Evolutionary conservation across 2,888 invertebrate genomes (phyloP).

Genomic region (Coleophora flavipennella): DNA sequence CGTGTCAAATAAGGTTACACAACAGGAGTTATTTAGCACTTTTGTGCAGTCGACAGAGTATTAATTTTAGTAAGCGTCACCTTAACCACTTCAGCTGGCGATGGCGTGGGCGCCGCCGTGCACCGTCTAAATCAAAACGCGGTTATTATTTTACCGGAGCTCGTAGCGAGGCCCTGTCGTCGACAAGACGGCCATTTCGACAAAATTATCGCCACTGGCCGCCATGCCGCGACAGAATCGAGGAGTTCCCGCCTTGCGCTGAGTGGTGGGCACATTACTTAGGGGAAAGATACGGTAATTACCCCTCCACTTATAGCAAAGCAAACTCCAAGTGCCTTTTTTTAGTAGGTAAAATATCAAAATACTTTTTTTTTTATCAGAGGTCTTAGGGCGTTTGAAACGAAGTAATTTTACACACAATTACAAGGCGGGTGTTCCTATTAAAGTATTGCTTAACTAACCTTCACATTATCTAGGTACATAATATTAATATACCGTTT

Average conservation of each 20-base stretch:
- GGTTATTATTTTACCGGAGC: conserved; percentile 62
- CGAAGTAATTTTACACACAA: no score
- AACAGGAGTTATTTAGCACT: conserved; percentile 35
- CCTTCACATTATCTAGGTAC: no score
- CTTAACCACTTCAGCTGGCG: conserved; percentile 57
- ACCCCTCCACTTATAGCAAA: conserved; percentile 20
- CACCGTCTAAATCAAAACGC: conserved; percentile 61
- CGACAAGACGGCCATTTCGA: conserved; percentile 65
- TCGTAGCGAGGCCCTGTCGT: conserved; percentile 52
- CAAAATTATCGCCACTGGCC: conserved; percentile 63
- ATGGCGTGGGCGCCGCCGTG: conserved; percentile 29
- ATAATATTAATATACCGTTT: no score
- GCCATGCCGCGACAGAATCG: conserved; percentile 47
- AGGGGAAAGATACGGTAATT: conserved; percentile 27
- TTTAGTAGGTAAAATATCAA: no score
- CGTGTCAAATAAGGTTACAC: not conserved
- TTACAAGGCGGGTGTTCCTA: no score
- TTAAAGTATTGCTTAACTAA: no score
- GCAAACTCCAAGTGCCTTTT: no score
- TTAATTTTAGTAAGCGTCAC: conserved; percentile 45
- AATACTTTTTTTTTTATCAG: no score
- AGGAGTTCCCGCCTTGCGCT: conserved; percentile 51
- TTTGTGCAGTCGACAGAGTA: conserved; percentile 40
- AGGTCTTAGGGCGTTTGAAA: no score
- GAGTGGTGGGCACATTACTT: conserved; percentile 50